phyloP scores from a whole-genome alignment of 1,140 invertebrate genomes.

The Drosophila navojoa region DNA sequence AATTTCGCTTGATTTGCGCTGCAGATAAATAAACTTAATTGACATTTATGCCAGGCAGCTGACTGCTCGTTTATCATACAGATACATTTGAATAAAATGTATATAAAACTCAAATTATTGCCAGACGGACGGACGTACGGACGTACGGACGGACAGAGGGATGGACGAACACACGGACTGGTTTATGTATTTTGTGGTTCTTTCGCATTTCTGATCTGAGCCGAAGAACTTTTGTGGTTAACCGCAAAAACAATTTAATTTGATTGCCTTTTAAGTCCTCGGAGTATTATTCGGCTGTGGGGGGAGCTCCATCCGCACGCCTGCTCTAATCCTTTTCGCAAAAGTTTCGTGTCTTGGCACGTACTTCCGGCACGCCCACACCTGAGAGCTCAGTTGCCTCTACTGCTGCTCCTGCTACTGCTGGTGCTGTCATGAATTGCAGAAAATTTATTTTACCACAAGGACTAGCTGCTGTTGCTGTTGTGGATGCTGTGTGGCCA shows the following conservation, averaged over 20 bases:
- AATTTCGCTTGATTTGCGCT: slow-evolving; percentile 58
- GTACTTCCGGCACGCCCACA: slow-evolving; percentile 49
- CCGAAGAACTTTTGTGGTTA: slow-evolving; percentile 55
- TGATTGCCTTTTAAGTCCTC: slow-evolving; percentile 79
- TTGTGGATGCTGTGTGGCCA: slow-evolving; percentile 41
- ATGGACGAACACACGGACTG: background rate
- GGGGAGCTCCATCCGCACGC: background rate
- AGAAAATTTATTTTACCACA: slow-evolving; percentile 78
- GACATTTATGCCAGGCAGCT: slow-evolving; percentile 59
- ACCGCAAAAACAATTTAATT: slow-evolving; percentile 78
- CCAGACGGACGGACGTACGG: background rate
- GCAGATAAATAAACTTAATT: slow-evolving; percentile 73
- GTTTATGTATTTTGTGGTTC: background rate
- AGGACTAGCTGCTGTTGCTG: slow-evolving; percentile 53
- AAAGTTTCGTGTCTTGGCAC: slow-evolving; percentile 74
- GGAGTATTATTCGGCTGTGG: slow-evolving; percentile 23
- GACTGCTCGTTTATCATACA: slow-evolving; percentile 62
- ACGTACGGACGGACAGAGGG: background rate
- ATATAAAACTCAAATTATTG: slow-evolving; percentile 34
- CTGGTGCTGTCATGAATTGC: slow-evolving; percentile 65
- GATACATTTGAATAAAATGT: slow-evolving; percentile 35
- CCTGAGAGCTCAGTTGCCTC: slow-evolving; percentile 35
- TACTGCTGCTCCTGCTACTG: slow-evolving; percentile 25
- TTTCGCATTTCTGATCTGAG: slow-evolving; percentile 13
- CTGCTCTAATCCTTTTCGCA: slow-evolving; percentile 60